Evolutionary conservation across 1,140 invertebrate genomes (phyloP).

Genomic region (Eulimnadia texana): DNA sequence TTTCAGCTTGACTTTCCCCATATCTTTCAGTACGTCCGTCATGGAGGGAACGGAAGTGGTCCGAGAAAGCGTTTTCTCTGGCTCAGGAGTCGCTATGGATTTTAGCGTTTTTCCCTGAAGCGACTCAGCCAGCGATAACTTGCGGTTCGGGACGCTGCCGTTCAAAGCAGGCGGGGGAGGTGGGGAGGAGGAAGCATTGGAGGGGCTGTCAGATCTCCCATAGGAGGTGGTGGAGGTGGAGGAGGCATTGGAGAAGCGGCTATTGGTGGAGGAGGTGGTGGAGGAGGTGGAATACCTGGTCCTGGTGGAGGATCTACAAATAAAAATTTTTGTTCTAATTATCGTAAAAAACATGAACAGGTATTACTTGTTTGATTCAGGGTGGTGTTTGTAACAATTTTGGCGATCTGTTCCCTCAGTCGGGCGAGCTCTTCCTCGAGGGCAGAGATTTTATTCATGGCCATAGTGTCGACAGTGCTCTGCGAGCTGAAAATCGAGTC

Average conservation of each 20-base stretch:
- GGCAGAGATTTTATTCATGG: slow-evolving; percentile 15
- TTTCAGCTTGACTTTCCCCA: slow-evolving; percentile 17
- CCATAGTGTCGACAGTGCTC: slow-evolving; percentile 16
- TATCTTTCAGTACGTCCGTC: slow-evolving; percentile 17
- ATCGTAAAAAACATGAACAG: no score
- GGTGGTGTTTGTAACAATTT: slow-evolving; percentile 11
- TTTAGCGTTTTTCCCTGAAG: slow-evolving; percentile 16
- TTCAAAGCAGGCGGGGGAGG: slow-evolving; percentile 5
- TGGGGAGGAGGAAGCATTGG: slow-evolving; percentile 10
- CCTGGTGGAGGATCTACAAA: no score
- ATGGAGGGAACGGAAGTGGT: slow-evolving; percentile 14
- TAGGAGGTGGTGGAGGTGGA: slow-evolving; percentile 12
- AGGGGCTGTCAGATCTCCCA: not conserved
- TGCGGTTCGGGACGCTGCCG: slow-evolving; percentile 7
- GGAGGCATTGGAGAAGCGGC: slow-evolving; percentile 14
- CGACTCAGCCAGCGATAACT: slow-evolving; percentile 15
- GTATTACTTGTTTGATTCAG: not conserved
- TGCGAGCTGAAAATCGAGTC: slow-evolving; percentile 15
- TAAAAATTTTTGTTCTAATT: no score
- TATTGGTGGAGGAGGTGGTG: no score
- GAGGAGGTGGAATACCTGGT: slow-evolving; percentile 2
- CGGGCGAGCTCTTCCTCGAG: slow-evolving; percentile 16
- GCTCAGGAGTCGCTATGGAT: not conserved
- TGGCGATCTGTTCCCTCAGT: slow-evolving; percentile 15
- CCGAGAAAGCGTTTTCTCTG: not conserved